Evolutionary conservation across 2,888 invertebrate genomes (phyloP), one percentile per base, ranked within the genome.

Genomic region (Exocentrus adspersus): DNA sequence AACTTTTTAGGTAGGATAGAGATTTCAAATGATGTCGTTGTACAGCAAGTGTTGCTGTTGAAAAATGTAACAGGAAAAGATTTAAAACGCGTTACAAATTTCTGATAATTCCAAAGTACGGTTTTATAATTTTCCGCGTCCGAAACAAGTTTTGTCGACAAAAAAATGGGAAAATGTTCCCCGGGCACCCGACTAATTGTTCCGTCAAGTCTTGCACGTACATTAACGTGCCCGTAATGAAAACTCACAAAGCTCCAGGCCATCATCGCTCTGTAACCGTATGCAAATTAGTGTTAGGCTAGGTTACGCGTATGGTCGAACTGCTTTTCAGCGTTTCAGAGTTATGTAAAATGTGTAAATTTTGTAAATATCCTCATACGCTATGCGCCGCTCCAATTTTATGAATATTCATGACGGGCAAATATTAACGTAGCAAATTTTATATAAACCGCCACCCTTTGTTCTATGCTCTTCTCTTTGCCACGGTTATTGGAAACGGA

Each of bases 271-370:
- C 62, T 46, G 50, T 21, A 67, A 64, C 62, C 50, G 60, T 64
- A 70, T 72, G 71, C 70, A 72, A 72, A 68, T 68, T 24, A 62
- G 54, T 62, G 62, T 65, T 60, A 62, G 62, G 66, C 62, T 66
- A 71, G 69, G 71, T 69, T 63, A 69, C 61, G 60, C 66, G 64
- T 61, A 60, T 64, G 64, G 52, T 46, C 57, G 61, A 54, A 61
- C 56, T 60, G 64, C 66, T 69, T 67, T 64, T 67, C 67, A 67
- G 61, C 62, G 59, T 65, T 64, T 61, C 69, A 65, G 19, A 46
- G 65, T 68, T 70, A 71, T 75, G 74, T 75, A 74, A 75, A 75
- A 76, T 74, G 72, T 75, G 75, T 74, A 75, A 76, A 76, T 76
- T 69, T 62, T 67, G 67, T 69, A 64, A 66, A 69, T 69, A 75